These are phyloP conservation scores for Peromyscus leucopus DNA, from an alignment of 2,113 vertebrate species.

Conservation along the genomic window DNA sequence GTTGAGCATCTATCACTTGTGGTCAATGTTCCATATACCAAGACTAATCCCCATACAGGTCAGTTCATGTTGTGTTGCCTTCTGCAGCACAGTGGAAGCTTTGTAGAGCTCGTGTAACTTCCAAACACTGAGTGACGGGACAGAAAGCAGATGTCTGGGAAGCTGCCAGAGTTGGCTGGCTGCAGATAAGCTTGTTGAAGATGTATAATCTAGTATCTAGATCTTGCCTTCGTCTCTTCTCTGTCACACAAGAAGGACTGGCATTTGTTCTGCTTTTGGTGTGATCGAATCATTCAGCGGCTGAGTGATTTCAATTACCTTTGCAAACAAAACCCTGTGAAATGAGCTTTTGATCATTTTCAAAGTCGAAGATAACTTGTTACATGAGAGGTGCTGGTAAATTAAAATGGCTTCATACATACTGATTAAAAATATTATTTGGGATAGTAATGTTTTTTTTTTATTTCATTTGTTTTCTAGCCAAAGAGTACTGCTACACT, in stretches of 20 bases:
- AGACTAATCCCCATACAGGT: not conserved
- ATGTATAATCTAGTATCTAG: not conserved
- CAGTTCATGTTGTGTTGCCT: not conserved
- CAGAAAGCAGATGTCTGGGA: not conserved
- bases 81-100: not conserved
- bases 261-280: not conserved
- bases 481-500: not conserved
- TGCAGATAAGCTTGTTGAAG: conserved; percentile 35
- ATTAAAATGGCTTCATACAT: conserved; percentile 35
- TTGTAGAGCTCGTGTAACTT: not conserved
- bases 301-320: conserved; percentile 55
- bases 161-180: not conserved
- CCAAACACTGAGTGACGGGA: not conserved
- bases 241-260: conserved; percentile 18
- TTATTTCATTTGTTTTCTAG: not conserved
- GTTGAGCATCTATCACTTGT: conserved; percentile 15
- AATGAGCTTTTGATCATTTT: conserved; percentile 50
- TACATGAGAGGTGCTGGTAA: conserved; percentile 23
- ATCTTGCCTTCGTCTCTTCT: not conserved
- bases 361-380: conserved; percentile 47
- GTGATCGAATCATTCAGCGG: not conserved
- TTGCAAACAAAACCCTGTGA: conserved; percentile 41
- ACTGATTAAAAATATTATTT: not conserved
- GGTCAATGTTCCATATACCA: not conserved
- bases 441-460: not conserved